Evolutionary conservation across 2,113 vertebrate species (phyloP).

Genomic region (Tyrannus savana): DNA sequence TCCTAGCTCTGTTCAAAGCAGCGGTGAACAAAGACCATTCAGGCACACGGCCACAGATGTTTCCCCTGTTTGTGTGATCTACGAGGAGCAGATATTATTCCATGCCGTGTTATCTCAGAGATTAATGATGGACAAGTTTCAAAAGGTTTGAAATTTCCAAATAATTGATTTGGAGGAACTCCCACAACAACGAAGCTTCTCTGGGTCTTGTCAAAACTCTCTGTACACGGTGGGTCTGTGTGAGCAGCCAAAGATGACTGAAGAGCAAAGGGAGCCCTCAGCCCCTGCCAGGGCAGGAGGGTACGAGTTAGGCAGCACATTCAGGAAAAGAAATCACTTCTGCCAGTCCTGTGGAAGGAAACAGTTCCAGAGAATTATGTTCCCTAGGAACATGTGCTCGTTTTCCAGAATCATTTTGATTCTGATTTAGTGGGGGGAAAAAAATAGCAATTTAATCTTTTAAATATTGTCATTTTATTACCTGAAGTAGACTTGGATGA

Average conservation of each 20-base stretch:
- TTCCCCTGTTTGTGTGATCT: background rate
- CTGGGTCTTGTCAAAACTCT: conserved; percentile 12
- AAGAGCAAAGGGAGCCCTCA: background rate
- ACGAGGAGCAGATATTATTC: background rate
- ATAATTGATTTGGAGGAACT: conserved; percentile 48
- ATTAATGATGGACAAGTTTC: conserved; percentile 2
- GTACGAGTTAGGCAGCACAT: background rate
- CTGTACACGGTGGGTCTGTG: background rate
- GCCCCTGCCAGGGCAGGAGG: background rate
- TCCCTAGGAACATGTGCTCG: background rate
- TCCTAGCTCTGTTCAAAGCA: background rate
- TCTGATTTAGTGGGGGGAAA: background rate
- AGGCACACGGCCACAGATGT: background rate
- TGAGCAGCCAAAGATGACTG: background rate
- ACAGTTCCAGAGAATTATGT: background rate
- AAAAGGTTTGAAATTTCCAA: conserved; percentile 48
- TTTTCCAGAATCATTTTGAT: background rate
- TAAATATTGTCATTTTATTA: background rate
- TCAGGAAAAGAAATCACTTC: background rate
- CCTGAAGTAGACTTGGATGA: background rate
- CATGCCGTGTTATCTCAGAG: background rate
- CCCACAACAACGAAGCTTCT: background rate
- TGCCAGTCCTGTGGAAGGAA: background rate
- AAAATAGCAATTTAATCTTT: background rate
- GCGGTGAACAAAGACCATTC: background rate